Base-by-base conservation (phyloP, 2,113 vertebrate genomes). In the Passer montanus region DNA sequence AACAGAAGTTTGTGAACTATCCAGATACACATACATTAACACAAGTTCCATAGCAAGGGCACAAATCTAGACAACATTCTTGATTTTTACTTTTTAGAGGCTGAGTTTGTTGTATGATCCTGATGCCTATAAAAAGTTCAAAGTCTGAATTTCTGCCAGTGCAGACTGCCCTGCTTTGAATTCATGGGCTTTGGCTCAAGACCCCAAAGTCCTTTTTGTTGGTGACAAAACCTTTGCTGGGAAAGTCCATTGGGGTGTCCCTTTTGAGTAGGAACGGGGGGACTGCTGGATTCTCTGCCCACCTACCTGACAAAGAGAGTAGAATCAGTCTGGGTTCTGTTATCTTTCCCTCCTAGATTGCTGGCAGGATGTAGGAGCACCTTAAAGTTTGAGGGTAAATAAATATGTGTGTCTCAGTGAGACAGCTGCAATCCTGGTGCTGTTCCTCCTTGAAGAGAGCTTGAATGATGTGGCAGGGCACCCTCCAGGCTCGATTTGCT, bases 151-250 rank as follows among this genome's bases (percentile, higher is more conserved):
- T 78, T 64, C 7, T 79, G 28, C 26, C 17, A 49, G 53, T 60
- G 41, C n/a, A 58, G 50, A 82, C 30, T 0, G 0, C 11, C 14
- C 30, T 7, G 3, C 31, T 58, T 93, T 41, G 58, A 82, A 75
- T 67, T 82, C 13, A 26, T 52, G n/a, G 58, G 22, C 47, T 85
- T 82, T 52, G 33, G n/a, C 22, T 79, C 44, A 72, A 33, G 27
- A 72, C 19, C 27, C 35, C 14, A 13, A 56, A n/a, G 31, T 56
- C 4, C 3, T 55, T 22, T 22, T 33, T 56, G n/a, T 11, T 44
- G 22, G 39, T 73, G 55, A 56, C 66, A 82, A 66, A 85, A 63
- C 8, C 24, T 78, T 5, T 78, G 37, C 44, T 70, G 43, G 46
- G 58, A 20, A 86, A 56, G 21, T 63, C 67, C 15, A 5, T 31